Evolutionary conservation across 2,113 vertebrate species (phyloP), one percentile per base, ranked within the genome.

Genomic region (Salvelinus sp.): DNA sequence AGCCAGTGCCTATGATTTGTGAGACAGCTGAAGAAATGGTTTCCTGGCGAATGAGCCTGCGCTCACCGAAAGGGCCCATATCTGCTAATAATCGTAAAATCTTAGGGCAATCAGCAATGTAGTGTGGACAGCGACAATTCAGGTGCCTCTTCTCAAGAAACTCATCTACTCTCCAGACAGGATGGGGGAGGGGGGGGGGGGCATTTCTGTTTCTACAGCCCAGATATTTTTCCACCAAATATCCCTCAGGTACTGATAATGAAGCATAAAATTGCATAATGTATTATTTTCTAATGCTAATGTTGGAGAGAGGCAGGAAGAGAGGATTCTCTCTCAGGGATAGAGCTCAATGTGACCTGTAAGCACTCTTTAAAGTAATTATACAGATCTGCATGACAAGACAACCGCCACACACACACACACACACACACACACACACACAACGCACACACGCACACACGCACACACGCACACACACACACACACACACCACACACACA

Each of bases 331-430:
- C 87, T 89, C 86, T 62, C 33, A 87, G 86, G 87, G 74, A 75
- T 80, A 83, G 75, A 82, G 84, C 81, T 84, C 87, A 84, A 88
- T 88, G 77, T 88, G 89, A 91, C 89, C 91, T 90, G 90, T 91
- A 92, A 92, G 90, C 91, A 91, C 86, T 91, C 89, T 89, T 87
- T 89, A 91, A 91, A 87, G 84, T 89, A 91, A 93, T 92, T 91
- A 92, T 86, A 88, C 86, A 58, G 77, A 50, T 74, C 78, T 69
- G 82, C 78, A 83, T 75, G 73, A 87, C 6, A 90, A 89, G 80
- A 86, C 67, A 73, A 70, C 71, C 80, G 1, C 47, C 44, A 23
- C 72, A 83, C 72, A 76, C 78, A 38, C 44, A 65, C 75, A 70
- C 57, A 38, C 27, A 47, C 76, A 22, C 33, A 70, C 75, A 77